A percentile compares a stretch with the other conserved stretches of the same genome.
phyloP scores from a whole-genome alignment of 2,113 vertebrate genomes.

The Illadopsis cleaveri region DNA sequence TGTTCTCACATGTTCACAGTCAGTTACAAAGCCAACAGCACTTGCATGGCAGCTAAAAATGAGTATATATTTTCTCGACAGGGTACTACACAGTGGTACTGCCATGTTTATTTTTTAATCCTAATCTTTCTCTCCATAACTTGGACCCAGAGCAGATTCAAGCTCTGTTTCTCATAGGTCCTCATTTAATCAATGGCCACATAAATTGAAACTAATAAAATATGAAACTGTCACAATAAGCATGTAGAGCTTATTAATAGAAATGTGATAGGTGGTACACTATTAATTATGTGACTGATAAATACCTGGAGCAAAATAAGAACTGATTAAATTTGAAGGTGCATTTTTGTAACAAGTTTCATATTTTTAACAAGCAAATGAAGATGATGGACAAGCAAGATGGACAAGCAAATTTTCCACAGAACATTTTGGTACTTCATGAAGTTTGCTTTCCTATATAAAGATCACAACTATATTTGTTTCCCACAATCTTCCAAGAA shows the following conservation, averaged over 20 bases:
- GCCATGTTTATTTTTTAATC: neutral
- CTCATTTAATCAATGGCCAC: neutral
- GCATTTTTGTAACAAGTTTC: neutral
- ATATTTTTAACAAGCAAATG: neutral
- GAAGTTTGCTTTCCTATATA: constrained; percentile 25
- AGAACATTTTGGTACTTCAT: neutral
- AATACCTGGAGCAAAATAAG: neutral
- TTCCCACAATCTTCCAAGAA: constrained; percentile 28
- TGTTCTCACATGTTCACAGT: constrained; percentile 57
- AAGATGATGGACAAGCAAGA: neutral
- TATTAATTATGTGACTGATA: neutral
- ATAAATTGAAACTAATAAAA: neutral
- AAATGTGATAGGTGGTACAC: neutral
- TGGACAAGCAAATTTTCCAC: neutral
- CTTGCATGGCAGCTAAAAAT: constrained; percentile 26
- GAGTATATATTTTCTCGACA: neutral
- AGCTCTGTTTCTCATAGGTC: neutral
- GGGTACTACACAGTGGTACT: neutral
- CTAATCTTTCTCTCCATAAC: neutral
- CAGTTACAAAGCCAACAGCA: constrained; percentile 38
- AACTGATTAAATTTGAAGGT: neutral
- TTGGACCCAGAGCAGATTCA: neutral
- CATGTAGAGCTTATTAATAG: neutral
- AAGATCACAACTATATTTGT: constrained; percentile 30
- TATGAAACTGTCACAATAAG: neutral